Conservation (phyloP, 2,797 vertebrate genomes). For the Lepidocolaptes lacrymiger region DNA sequence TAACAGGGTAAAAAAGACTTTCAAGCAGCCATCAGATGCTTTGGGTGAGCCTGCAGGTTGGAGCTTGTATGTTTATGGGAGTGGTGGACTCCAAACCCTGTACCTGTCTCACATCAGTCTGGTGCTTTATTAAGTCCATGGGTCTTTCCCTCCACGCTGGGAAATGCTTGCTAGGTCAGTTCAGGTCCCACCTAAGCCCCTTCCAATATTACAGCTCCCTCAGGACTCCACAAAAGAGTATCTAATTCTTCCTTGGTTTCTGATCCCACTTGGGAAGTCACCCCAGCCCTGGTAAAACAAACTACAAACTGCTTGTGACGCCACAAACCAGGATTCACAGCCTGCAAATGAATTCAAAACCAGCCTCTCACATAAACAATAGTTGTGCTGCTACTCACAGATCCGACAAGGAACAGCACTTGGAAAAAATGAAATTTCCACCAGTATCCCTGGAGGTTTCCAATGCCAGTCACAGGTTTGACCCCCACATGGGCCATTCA, state of each 20-base stretch:
- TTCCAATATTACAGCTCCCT: neutral
- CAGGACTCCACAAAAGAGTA: neutral
- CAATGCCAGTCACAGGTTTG: neutral
- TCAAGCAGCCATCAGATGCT: conserved; percentile 39
- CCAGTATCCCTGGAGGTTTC: neutral
- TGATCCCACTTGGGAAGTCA: conserved; percentile 19
- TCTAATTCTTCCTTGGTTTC: neutral
- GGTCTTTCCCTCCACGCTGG: neutral
- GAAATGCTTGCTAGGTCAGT: neutral
- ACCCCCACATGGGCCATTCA: neutral
- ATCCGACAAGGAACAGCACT: neutral
- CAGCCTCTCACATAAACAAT: conserved; percentile 6
- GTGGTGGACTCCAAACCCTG: neutral
- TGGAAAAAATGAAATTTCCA: neutral
- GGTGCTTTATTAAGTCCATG: neutral
- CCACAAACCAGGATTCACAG: conserved; percentile 7
- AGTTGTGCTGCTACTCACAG: neutral
- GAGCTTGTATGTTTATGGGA: conserved; percentile 30
- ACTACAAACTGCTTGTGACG: neutral
- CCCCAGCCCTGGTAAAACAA: neutral
- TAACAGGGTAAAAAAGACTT: conserved; percentile 7
- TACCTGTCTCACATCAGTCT: neutral
- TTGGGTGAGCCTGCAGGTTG: conserved; percentile 26
- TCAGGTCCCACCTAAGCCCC: neutral
- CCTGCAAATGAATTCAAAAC: neutral